phyloP scores from a whole-genome alignment of 2,888 invertebrate species.

The Lasioglossum vierecki region DNA sequence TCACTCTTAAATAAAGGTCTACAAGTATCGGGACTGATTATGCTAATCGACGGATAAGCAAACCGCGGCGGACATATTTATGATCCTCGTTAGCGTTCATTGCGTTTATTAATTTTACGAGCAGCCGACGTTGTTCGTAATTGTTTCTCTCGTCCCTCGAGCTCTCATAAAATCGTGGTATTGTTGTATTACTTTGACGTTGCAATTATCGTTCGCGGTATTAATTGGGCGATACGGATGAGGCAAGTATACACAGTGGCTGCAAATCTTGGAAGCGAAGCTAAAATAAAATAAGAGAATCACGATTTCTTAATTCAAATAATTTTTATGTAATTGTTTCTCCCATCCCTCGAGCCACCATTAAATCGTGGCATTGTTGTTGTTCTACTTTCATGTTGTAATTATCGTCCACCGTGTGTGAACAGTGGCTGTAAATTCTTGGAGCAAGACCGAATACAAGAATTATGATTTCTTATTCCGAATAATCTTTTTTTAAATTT shows the following conservation, averaged over 20 bases:
- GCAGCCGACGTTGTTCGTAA: slow-evolving; percentile 45
- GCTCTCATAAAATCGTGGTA: slow-evolving; percentile 25
- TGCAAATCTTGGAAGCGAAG: neutral
- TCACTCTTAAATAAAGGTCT: slow-evolving; percentile 67
- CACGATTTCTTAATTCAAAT: no score
- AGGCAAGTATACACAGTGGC: neutral
- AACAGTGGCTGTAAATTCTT: neutral
- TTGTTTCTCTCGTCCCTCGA: slow-evolving; percentile 46
- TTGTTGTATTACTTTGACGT: slow-evolving; percentile 4
- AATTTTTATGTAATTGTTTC: slow-evolving; percentile 39
- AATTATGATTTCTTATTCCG: neutral
- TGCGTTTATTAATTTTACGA: slow-evolving; percentile 75
- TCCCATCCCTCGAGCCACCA: slow-evolving; percentile 27
- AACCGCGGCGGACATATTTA: slow-evolving; percentile 66
- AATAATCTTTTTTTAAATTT: neutral
- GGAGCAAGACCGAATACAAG: neutral
- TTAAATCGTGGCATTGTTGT: slow-evolving; percentile 29
- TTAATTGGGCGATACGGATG: neutral
- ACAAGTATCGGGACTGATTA: slow-evolving; percentile 66
- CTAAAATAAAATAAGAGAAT: no score
- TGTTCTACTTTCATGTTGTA: neutral
- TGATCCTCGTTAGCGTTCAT: slow-evolving; percentile 73
- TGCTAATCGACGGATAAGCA: slow-evolving; percentile 72
- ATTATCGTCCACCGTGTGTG: neutral
- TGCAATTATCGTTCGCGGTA: neutral